Percentiles rank a stretch among this genome's conserved stretches.
These are phyloP conservation scores for Martes flavigula DNA, from an alignment of 2,797 vertebrate genomes.

Conservation along the genomic window DNA sequence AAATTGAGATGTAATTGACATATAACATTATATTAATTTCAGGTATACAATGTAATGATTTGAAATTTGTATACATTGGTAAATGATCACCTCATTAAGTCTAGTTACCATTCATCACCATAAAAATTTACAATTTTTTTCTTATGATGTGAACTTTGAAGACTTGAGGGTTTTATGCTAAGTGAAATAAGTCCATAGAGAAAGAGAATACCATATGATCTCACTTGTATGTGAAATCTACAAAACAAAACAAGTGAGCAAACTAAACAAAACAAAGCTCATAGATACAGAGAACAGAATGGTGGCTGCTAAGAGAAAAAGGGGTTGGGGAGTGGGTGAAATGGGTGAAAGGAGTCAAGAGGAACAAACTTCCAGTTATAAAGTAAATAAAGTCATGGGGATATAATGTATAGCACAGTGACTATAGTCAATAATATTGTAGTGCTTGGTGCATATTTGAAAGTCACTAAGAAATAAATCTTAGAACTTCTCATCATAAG, in stretches of 20 bases:
- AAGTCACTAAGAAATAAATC: background rate
- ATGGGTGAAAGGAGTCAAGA: background rate
- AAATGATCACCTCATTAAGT: background rate
- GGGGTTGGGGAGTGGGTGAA: background rate
- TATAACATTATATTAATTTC: background rate
- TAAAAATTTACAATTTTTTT: background rate
- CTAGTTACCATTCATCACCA: background rate
- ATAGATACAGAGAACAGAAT: background rate
- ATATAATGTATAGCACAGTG: background rate
- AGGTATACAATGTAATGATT: background rate
- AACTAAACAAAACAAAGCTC: background rate
- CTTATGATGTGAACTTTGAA: background rate
- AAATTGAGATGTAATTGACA: background rate
- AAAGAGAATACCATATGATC: background rate
- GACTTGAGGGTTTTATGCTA: background rate
- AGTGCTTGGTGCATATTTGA: background rate
- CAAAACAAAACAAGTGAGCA: background rate
- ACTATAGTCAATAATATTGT: background rate
- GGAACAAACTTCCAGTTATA: background rate
- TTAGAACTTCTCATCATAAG: background rate
- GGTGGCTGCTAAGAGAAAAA: background rate
- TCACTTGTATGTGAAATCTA: background rate
- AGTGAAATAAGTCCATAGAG: background rate
- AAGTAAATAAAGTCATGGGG: background rate
- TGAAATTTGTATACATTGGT: background rate